These are phyloP conservation scores for Sesia apiformis DNA, from an alignment of 2,888 invertebrate genomes.

Conservation along the genomic window DNA sequence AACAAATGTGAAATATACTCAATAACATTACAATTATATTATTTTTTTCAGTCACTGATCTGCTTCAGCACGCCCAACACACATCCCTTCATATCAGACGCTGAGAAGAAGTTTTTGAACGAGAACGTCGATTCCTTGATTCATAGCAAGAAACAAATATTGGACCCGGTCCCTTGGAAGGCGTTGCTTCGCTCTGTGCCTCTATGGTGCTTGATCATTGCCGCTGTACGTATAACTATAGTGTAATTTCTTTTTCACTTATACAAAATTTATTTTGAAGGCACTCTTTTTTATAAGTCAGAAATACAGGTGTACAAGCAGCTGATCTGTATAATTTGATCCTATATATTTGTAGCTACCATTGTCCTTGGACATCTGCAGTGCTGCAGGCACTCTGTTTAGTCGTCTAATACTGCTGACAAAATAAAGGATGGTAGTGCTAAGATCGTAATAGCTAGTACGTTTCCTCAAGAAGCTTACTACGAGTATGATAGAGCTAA, in stretches of 20 bases:
- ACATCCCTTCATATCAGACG: slow-evolving; percentile 71
- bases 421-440: too few species aligned
- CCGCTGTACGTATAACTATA: slow-evolving; percentile 66
- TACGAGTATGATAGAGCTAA: too few species aligned
- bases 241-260: background rate
- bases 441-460: too few species aligned
- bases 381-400: too few species aligned
- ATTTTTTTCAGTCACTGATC: slow-evolving; percentile 42
- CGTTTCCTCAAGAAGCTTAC: too few species aligned
- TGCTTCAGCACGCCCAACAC: slow-evolving; percentile 69
- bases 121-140: slow-evolving; percentile 74
- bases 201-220: slow-evolving; percentile 81
- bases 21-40: too few species aligned
- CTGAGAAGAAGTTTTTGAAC: slow-evolving; percentile 66
- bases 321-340: background rate
- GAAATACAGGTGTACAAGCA: background rate
- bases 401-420: too few species aligned
- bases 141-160: slow-evolving; percentile 42
- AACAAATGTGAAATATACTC: too few species aligned
- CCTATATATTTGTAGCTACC: too few species aligned
- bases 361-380: too few species aligned
- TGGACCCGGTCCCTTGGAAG: slow-evolving; percentile 81
- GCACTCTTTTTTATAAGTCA: background rate
- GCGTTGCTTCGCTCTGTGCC: slow-evolving; percentile 78
- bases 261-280: background rate